Evolutionary conservation across 2,888 invertebrate species (phyloP), one percentile per base, ranked within the genome.

Genomic region (Diarsia rubi): DNA sequence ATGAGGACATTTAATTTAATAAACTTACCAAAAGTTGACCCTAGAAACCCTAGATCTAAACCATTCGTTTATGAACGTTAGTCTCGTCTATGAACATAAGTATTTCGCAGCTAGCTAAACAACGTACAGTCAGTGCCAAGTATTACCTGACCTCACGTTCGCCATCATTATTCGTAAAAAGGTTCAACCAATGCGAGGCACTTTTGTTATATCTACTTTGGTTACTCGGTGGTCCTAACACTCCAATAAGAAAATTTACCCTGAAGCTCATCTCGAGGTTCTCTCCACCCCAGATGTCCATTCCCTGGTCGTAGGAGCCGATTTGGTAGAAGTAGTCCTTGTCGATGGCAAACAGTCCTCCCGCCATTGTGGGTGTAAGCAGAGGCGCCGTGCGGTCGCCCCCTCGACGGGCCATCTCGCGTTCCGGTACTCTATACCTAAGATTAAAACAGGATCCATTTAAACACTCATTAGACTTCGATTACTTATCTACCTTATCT

Each of bases 261-360:
- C 99, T 97, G 95, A 99, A 98, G 91, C 99, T 99, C 98, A 99
- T 98, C 96, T 99, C 99, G 65, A 99, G 97, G 95, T 99, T 99
- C 95, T 99, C 99, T 68, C 98, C 99, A 69, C 99, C 99, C 99
- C 99, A 99, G 90, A 99, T 99, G 95, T 99, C 99, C 99, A 99
- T 99, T 88, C 99, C 99, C 95, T 99, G 98, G 94, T 99, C 99
- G 94, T 99, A 99, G 72, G 99, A 98, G 71, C 99, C 99, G 82
- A 99, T 97, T 96, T 99, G 98, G 96, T 99, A 99, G 97, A 99
- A 99, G 95, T 99, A 99, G 42, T 99, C 98, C 91, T 98, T 98
- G 93, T 99, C 99, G 81, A 99, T 99, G 69, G 99, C 98, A 93
- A 98, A 98, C 54, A 99, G 96, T 0, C 99, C 99, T 74, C 99